Percentiles rank a stretch among this genome's conserved stretches.
Conservation (phyloP, 2,113 vertebrate genomes). For the Mormoops blainvillei region DNA sequence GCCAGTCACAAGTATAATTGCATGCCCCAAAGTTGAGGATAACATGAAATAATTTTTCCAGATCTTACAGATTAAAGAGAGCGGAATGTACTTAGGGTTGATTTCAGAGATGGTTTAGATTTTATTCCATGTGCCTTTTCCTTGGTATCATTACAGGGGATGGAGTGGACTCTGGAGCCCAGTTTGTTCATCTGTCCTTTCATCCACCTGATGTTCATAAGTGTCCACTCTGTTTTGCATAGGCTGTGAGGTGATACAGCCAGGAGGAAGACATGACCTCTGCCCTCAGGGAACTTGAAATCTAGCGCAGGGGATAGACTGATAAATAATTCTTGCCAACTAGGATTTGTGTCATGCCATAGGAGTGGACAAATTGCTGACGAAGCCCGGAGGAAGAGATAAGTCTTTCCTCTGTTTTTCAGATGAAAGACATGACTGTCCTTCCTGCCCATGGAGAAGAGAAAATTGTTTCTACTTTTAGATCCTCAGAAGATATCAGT, state of each 20-base stretch:
- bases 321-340: neutral
- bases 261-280: neutral
- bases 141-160: neutral
- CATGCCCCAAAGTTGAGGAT: neutral
- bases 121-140: neutral
- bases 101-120: conserved; percentile 5
- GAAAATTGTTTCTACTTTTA: neutral
- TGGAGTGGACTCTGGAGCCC: neutral
- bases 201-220: neutral
- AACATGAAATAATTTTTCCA: neutral
- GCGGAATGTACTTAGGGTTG: neutral
- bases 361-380: neutral
- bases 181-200: neutral
- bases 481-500: neutral
- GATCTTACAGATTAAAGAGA: neutral
- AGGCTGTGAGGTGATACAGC: neutral
- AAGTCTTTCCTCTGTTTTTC: neutral
- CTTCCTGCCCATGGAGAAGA: neutral
- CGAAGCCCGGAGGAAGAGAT: neutral
- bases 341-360: neutral
- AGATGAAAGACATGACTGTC: neutral
- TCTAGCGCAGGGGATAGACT: neutral
- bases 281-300: neutral
- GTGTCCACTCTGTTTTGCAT: neutral
- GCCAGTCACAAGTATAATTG: neutral